Evolutionary conservation across 2,113 vertebrate species (phyloP), one percentile per base, ranked within the genome.

Genomic region (Nymphicus hollandicus): DNA sequence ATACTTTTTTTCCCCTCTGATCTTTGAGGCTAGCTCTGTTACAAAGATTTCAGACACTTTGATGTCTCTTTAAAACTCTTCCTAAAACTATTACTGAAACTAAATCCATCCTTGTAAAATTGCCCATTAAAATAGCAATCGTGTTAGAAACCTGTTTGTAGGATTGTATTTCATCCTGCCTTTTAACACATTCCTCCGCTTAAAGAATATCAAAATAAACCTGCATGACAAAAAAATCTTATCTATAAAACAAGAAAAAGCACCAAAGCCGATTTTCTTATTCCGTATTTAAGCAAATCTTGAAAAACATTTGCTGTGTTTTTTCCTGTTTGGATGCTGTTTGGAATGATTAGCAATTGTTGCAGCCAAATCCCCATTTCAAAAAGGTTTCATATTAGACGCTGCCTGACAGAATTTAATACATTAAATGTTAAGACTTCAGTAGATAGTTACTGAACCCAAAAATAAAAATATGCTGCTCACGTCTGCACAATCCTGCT

Each of bases 1-100:
- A 81, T 74, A 86, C 74, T 22, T 94, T 56, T 78, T n/a, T 37
- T 5, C 17, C 41, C 68, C 78, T 93, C 88, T 96, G 91, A 90
- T 96, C 93, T 96, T 88, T 86, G 33, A 78, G 23, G 25, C 24
- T 84, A 93, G 70, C 29, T 95, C 91, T 94, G 56, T 96, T 96
- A 94, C 91, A 95, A 95, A 94, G 86, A 93, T 89, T 90, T 86
- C 72, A 91, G 86, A 91, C 81, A 92, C 93, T 97, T 94, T 96
- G 95, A 96, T 94, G 86, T 94, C 76, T 90, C 72, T 68, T 92
- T 92, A 96, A 96, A 95, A 96, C 65, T 97, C 79, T 94, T 94
- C 91, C 92, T 92, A 94, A 95, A 96, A 94, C 88, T 92, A 83
- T 83, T 90, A 88, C 31, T 96, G 92, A 96, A 97, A 96, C 88